phyloP scores from a whole-genome alignment of 2,888 invertebrate genomes.

The Nineta flava region DNA sequence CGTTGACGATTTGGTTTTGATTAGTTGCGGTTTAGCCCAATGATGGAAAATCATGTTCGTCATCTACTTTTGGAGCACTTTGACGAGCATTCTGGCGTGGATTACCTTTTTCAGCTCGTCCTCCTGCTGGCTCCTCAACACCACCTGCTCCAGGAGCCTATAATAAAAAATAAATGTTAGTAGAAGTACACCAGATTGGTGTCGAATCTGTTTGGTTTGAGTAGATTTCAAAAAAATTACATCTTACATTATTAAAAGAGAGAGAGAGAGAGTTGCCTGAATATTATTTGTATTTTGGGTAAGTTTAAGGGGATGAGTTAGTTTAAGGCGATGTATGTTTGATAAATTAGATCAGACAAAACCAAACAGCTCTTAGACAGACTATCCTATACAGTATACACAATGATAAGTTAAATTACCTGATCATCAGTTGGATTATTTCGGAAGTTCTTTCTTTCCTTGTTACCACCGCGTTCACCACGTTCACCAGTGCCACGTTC shows the following conservation, averaged over 20 bases:
- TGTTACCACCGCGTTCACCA: slow-evolving; percentile 5
- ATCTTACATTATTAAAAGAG: too few relatives aligned
- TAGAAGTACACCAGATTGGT: too few relatives aligned
- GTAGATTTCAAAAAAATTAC: too few relatives aligned
- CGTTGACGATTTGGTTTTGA: neutral
- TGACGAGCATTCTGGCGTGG: slow-evolving; percentile 4
- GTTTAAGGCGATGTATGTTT: too few relatives aligned
- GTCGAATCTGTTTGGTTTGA: too few relatives aligned
- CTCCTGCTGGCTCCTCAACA: slow-evolving; percentile 8
- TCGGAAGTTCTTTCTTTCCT: slow-evolving; percentile 12
- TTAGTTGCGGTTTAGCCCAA: slow-evolving; percentile 46
- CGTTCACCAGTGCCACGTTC: slow-evolving; percentile 3
- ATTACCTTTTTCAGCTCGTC: slow-evolving; percentile 3
- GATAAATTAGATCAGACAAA: too few relatives aligned
- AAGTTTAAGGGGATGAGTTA: too few relatives aligned
- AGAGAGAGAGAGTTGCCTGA: too few relatives aligned
- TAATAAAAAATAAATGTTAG: too few relatives aligned
- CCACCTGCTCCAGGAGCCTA: neutral
- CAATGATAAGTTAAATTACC: neutral
- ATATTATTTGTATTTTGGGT: too few relatives aligned
- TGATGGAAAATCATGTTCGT: slow-evolving; percentile 90
- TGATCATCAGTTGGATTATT: slow-evolving; percentile 11
- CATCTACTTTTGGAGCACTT: slow-evolving; percentile 74
- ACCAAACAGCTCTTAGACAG: too few relatives aligned
- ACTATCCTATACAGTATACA: too few relatives aligned